A percentile compares a stretch with the other conserved stretches of the same genome.
These are phyloP conservation scores for Ifrita kowaldi DNA, from an alignment of 2,113 vertebrate genomes.

Conservation along the genomic window DNA sequence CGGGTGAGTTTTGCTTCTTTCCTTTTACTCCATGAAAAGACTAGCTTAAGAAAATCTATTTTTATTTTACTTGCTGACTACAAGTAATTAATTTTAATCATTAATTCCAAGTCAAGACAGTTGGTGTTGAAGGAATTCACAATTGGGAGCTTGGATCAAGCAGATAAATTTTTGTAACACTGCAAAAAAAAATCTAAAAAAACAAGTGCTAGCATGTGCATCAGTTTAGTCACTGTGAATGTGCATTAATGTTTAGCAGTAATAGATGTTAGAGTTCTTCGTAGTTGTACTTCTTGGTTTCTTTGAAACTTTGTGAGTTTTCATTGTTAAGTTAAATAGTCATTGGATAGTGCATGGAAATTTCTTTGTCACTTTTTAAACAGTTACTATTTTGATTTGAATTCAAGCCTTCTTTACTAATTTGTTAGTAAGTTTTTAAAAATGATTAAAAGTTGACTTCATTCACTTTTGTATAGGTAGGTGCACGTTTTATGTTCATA, in stretches of 20 bases:
- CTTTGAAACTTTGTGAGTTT: background rate
- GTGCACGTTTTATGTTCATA: background rate
- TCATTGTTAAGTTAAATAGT: background rate
- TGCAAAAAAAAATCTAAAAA: background rate
- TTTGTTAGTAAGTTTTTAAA: background rate
- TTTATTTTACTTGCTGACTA: background rate
- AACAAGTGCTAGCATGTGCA: background rate
- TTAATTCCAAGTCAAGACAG: background rate
- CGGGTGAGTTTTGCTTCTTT: constrained; percentile 75
- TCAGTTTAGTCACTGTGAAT: background rate
- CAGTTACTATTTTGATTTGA: background rate
- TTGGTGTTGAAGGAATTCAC: background rate
- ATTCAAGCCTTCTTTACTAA: background rate
- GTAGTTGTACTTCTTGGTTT: background rate
- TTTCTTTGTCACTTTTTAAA: background rate
- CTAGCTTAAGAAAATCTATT: background rate
- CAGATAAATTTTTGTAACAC: background rate
- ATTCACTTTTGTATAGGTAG: background rate
- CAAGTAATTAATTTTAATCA: background rate
- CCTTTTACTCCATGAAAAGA: background rate
- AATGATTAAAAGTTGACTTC: background rate
- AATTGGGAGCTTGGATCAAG: background rate
- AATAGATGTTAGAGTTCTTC: background rate
- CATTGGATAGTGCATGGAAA: background rate
- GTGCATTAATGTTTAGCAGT: background rate